Conservation (phyloP, 1,140 invertebrate species). For the Holcopasites calliopsidis region DNA sequence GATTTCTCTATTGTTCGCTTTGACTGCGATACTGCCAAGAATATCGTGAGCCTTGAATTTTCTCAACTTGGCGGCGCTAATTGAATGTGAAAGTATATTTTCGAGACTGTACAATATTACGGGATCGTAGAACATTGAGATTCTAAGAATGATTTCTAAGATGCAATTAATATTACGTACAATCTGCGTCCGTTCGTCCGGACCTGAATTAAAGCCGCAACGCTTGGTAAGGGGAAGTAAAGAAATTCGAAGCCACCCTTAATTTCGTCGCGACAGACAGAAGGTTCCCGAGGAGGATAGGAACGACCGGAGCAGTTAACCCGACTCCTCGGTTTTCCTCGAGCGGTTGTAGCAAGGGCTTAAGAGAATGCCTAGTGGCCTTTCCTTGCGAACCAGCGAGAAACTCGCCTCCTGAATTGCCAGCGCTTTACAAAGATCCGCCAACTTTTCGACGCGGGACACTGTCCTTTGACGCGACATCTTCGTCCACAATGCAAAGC, state of each 20-base stretch:
- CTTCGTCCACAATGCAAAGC: conserved; percentile 30
- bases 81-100: not conserved
- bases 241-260: conserved; percentile 16
- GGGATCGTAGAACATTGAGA: no score
- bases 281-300: conserved; percentile 5
- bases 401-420: conserved; percentile 32
- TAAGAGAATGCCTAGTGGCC: conserved; percentile 30
- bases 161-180: not conserved
- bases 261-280: conserved; percentile 13
- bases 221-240: not conserved
- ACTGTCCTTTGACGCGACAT: conserved; percentile 19
- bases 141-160: not conserved
- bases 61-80: not conserved
- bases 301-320: conserved; percentile 20
- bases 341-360: not conserved
- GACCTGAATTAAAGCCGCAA: conserved; percentile 3
- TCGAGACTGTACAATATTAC: no score
- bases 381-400: conserved; percentile 26
- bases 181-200: no score
- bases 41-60: not conserved
- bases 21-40: not conserved
- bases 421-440: conserved; percentile 38
- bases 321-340: not conserved
- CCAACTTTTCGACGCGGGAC: conserved; percentile 27
- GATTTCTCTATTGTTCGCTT: not conserved